Evolutionary conservation across 2,113 vertebrate species (phyloP), one percentile per base, ranked within the genome.

Genomic region (Lamprologus ornatipinnis): DNA sequence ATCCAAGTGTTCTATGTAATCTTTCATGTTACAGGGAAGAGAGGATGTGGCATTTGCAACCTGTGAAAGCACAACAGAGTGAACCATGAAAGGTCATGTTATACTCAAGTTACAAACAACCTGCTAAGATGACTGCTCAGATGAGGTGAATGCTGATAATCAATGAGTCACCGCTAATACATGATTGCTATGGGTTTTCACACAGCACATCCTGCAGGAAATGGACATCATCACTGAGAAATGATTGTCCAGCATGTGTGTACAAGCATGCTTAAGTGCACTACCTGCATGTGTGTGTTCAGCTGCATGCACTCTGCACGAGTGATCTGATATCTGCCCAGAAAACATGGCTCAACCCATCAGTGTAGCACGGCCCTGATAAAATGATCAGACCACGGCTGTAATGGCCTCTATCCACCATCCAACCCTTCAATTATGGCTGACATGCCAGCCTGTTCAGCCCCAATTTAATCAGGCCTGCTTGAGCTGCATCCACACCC

Each of bases 391-490:
- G 92, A 89, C 81, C 37, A 40, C 53, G 75, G 19, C 54, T 80
- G 49, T 89, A 90, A 93, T 86, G 88, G 85, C 85, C 86, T 87
- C 68, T 45, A 60, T 89, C 80, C 60, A 78, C 80, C 40, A 88
- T 82, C 37, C 80, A 15, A 45, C 49, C 79, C 91, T 63, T 87
- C 87, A 88, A 87, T 90, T 88, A 91, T 21, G 21, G 84, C 92
- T 91, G 90, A 92, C 84, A 92, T 54, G 88, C 88, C 87, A 92
- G 88, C 17, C 82, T 80, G 82, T 53, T 75, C 73, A 80, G 83
- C 87, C 82, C 55, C 89, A 93, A 93, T 92, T 92, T 83, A 93
- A 93, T 93, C 73, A 89, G 11, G 54, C 37, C 86, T 21, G 78
- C 51, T 58, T 15, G 53, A n/a, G 65, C 49, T 85, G 3, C 87